Evolutionary conservation across 2,797 vertebrate genomes (phyloP).

Genomic region (Ibycter americanus): DNA sequence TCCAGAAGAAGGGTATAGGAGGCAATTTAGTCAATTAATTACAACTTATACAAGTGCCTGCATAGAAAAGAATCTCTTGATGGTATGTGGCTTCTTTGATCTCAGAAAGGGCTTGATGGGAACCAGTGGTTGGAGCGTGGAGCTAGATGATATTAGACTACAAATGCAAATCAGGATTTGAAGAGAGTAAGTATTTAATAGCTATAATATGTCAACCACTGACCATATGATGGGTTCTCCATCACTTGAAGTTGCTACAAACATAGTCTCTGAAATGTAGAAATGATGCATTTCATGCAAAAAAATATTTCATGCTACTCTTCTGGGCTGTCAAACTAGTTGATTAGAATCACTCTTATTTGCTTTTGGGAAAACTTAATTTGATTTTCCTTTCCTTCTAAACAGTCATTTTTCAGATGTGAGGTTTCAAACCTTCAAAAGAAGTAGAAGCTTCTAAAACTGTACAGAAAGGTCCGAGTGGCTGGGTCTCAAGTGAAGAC

Average conservation of each 20-base stretch:
- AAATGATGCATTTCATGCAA: neutral
- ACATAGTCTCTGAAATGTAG: neutral
- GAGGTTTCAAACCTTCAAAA: neutral
- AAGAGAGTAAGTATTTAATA: neutral
- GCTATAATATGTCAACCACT: neutral
- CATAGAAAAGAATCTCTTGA: neutral
- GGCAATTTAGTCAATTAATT: constrained; percentile 27
- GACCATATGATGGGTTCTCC: neutral
- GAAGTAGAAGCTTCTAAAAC: neutral
- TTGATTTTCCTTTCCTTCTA: neutral
- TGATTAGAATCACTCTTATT: neutral
- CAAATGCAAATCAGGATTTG: neutral
- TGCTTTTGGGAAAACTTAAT: neutral
- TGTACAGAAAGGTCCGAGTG: neutral
- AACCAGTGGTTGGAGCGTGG: neutral
- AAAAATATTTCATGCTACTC: neutral
- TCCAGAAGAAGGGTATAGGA: neutral
- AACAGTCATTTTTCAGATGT: neutral
- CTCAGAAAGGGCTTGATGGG: neutral
- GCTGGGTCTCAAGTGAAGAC: neutral
- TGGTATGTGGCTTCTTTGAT: constrained; percentile 25
- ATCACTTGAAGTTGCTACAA: neutral
- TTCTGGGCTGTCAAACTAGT: neutral
- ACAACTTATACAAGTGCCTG: constrained; percentile 22
- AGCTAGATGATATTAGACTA: neutral